Conservation (phyloP, 2,113 vertebrate species). For the Solenodon paradoxus region DNA sequence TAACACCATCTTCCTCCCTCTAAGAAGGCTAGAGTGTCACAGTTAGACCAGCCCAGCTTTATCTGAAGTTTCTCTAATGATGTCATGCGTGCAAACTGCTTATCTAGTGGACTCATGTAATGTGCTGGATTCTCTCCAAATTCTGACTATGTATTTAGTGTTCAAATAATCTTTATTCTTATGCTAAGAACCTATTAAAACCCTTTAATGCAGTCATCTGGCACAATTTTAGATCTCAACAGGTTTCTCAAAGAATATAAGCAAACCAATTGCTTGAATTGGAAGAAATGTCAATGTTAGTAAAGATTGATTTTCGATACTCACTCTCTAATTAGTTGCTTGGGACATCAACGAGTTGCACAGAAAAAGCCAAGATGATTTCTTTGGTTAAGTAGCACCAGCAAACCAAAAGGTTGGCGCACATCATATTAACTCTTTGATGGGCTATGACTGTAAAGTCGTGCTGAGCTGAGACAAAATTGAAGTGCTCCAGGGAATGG, state of each 20-base stretch:
- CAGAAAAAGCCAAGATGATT: slow-evolving; percentile 54
- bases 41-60: neutral
- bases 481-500: neutral
- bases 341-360: slow-evolving; percentile 32
- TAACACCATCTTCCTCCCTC: neutral
- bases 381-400: slow-evolving; percentile 44
- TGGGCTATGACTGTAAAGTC: neutral
- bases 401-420: slow-evolving; percentile 11
- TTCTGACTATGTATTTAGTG: slow-evolving; percentile 7
- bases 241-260: slow-evolving; percentile 55
- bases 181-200: slow-evolving; percentile 41
- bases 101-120: neutral
- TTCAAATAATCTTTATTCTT: slow-evolving; percentile 36
- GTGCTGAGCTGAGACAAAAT: neutral
- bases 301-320: slow-evolving; percentile 67
- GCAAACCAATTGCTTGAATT: slow-evolving; percentile 60
- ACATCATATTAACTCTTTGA: slow-evolving; percentile 49
- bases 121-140: neutral
- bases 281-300: slow-evolving; percentile 62
- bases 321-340: slow-evolving; percentile 60
- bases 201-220: neutral
- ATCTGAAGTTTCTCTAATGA: neutral
- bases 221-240: slow-evolving; percentile 48
- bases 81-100: neutral
- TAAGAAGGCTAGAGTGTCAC: neutral